These are phyloP conservation scores for Cynaeus angustus DNA, from an alignment of 2,888 invertebrate genomes.

Conservation along the genomic window DNA sequence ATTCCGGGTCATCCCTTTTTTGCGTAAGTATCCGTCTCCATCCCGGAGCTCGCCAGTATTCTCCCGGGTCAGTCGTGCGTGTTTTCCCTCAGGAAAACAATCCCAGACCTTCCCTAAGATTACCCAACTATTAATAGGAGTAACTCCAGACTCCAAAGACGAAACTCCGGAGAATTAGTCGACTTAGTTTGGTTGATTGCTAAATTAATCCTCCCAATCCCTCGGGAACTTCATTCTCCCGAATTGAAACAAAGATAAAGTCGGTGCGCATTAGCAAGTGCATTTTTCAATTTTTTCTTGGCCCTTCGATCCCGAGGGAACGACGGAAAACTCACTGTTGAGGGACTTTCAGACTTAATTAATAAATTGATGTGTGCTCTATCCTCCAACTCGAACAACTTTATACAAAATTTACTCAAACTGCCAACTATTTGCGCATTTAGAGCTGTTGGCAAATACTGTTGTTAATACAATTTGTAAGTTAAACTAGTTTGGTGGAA, in stretches of 20 bases:
- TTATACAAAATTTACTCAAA: conserved; percentile 10
- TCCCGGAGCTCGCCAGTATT: not conserved
- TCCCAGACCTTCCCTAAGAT: conserved; percentile 46
- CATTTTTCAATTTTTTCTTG: not conserved
- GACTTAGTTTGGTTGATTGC: conserved; percentile 40
- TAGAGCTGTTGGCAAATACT: conserved; percentile 24
- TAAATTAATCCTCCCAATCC: conserved; percentile 45
- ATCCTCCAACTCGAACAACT: conserved; percentile 6
- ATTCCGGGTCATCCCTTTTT: not conserved
- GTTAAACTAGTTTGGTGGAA: conserved; percentile 25
- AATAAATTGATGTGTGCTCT: conserved; percentile 31
- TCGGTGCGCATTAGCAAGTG: not conserved
- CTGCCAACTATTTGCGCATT: conserved; percentile 29
- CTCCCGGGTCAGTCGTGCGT: conserved; percentile 34
- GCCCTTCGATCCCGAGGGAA: conserved; percentile 10
- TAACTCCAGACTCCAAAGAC: conserved; percentile 6
- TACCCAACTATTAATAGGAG: conserved; percentile 50
- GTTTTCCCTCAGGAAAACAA: conserved; percentile 44
- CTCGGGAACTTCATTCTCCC: conserved; percentile 1
- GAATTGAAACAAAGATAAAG: conserved; percentile 7
- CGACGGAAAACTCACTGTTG: not conserved
- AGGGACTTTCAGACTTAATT: conserved; percentile 22
- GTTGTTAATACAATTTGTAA: conserved; percentile 34
- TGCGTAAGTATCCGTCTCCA: not conserved
- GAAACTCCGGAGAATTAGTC: conserved; percentile 41